Base-by-base conservation (phyloP, 35 echinoderm and acorn worm genomes). In the Lytechinus variegatus region DNA sequence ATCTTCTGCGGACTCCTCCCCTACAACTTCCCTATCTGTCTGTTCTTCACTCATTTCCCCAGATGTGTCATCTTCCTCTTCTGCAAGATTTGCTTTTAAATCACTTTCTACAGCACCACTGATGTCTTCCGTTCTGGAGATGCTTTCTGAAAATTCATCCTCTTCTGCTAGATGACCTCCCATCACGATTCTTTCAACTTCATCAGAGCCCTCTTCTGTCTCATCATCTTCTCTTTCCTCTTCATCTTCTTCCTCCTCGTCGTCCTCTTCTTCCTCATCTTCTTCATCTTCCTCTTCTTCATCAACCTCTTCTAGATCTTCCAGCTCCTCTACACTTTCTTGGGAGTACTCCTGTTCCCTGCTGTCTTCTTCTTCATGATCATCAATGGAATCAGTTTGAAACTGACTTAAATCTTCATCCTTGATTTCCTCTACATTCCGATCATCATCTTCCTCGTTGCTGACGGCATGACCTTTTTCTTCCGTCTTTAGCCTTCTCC, bases 171-270 rank as follows among this genome's bases (percentile, higher is more conserved):
- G 14, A 79, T 79, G 66, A 79, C 66, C 16, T 79, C 19, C 66
- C 66, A 79, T n/a, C 19, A 79, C 66, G n/a, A 79, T 79, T 79
- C 19, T n/a, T 79, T 79, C 58, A 5, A 16, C 55, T 52, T 79
- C 66, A 79, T 24, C 61, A 86, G 51, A 54, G 51, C 8, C 52
- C 27, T 72, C 92, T 54, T 91, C 53, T 94, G 88, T 54, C 57
- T 28, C 27, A 51, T 21, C 66, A 24, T 24, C 19, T 24, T 51
- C 86, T 86, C 54, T 94, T 44, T 87, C 87, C 1, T 28, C 95
- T 91, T 97, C 89, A 61, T 55, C 56, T n/a, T 97, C 91, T 54
- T 98, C 55, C 10, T 56, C 52, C 9, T 86, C 52, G 24, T 58
- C 87, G 4, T 60, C 87, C 54, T 87, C 95, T 14, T 94, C 87